These are phyloP conservation scores for Coptotermes formosanus DNA, from an alignment of 1,140 invertebrate species.

Conservation along the genomic window DNA sequence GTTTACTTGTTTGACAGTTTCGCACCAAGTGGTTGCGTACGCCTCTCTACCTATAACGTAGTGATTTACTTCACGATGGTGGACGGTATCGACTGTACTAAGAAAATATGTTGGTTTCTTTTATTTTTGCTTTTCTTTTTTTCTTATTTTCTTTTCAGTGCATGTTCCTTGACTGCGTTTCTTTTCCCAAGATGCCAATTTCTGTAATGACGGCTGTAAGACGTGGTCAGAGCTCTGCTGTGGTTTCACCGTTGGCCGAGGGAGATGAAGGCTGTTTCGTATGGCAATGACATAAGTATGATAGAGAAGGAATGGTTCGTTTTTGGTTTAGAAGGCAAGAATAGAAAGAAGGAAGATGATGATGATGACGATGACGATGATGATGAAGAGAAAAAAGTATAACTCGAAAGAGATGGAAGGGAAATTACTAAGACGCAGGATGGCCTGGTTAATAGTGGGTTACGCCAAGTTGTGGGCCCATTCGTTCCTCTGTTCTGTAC, in stretches of 20 bases:
- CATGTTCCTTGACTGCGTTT: neutral
- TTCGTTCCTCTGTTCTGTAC: too few relatives aligned
- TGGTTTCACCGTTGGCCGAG: neutral
- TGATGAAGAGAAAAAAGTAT: neutral
- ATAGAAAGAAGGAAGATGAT: neutral
- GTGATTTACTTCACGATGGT: too few relatives aligned
- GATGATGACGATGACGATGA: neutral
- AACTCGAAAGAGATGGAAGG: slow-evolving; percentile 11
- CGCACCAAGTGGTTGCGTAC: neutral
- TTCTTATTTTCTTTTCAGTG: neutral
- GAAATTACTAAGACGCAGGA: slow-evolving; percentile 12
- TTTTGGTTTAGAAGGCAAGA: neutral
- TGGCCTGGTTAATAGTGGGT: neutral
- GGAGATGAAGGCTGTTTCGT: neutral
- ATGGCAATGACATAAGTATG: neutral
- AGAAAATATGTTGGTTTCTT: neutral
- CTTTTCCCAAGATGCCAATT: slow-evolving; percentile 15
- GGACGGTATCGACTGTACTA: neutral
- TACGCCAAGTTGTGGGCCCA: neutral
- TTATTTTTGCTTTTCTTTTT: neutral
- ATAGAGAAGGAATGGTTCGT: neutral
- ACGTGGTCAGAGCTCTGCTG: neutral
- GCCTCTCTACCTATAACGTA: neutral
- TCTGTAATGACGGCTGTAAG: neutral
- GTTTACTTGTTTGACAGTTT: too few relatives aligned